Evolutionary conservation across 2,797 vertebrate genomes (phyloP), one percentile per base, ranked within the genome.

Genomic region (Oreochromis mossambicus): DNA sequence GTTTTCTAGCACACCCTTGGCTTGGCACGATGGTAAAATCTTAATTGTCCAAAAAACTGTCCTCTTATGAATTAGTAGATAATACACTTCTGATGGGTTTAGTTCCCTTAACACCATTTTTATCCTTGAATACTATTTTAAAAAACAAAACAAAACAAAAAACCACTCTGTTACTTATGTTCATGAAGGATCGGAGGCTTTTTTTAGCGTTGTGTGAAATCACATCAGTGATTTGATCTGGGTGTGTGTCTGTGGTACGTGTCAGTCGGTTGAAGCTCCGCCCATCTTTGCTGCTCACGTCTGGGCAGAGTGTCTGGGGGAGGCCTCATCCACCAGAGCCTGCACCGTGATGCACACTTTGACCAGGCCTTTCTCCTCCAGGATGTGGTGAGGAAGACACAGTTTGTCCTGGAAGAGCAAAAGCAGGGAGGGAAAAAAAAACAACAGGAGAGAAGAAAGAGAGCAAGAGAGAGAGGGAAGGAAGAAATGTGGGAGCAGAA

Each of bases 381-480:
- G 96, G 94, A 99, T 98, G 94, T 99, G 98, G 94, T 99, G 98
- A 81, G 98, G 98, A 41, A 99, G 97, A 94, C 98, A 99, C 88
- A 99, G 95, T 91, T 98, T 98, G 91, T 98, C 98, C 98, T 99
- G 95, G 3, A 83, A 84, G 88, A 41, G 3, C 68, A 66, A 61
- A 85, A 76, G 8, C 26, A 36, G 43, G 29, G 68, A 66, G 17
- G 15, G 8, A 6, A 41, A 32, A 36, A 51, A 41, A 29, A 26
- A 9, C 38, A 46, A 11, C 41, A 70, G 21, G 38, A 26, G 41
- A 43, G 41, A 17, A 10, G 24, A 3, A 43, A 4, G 5, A 24
- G 1, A 68, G 36, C 7, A 11, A 46, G 13, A 48, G 5, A 63
- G 15, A 24, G 4, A 75, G 17, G 58, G 29, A 7, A 32, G 41